Base-by-base conservation (phyloP, 2,113 vertebrate genomes). In the Eptatretus burgeri region DNA sequence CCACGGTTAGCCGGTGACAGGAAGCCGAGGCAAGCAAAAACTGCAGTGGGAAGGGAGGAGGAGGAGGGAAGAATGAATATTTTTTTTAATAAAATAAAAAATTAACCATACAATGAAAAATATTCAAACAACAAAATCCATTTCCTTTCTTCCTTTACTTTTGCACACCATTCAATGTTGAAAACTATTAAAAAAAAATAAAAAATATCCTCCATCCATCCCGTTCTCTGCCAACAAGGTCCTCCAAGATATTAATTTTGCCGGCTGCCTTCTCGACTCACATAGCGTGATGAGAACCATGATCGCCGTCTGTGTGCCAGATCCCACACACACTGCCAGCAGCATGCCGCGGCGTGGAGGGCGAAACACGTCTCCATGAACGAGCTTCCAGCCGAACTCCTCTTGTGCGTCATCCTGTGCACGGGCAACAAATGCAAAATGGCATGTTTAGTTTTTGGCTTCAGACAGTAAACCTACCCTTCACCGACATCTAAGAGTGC, bases 341-440 rank as follows among this genome's bases (percentile, higher is more conserved):
- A 66, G 62, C 65, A 66, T 66, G 51, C 65, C 65, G 11, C 63
- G 62, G 60, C 65, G 62, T 14, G 65, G 65, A 13, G 65, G 65
- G 18, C 65, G 19, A 51, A 66, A 66, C 14, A 66, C 62, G 49
- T 66, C 65, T 1, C 65, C 65, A 18, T 66, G 65, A 18, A 66
- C 65, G 13, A 66, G 50, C 62, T 66, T 66, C 65, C 65, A 66
- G 63, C 65, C 65, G 63, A 66, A 66, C 10, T 66, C 65, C 62
- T 66, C 65, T 41, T 66, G 65, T 4, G 65, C 65, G 49, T 66
- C 65, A n/a, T 66, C 65, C 65, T 66, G 14, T n/a, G 49, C 12
- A 66, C 18, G 63, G 13, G 12, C 49, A 49, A 12, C n/a, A n/a
- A 50, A 27, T 2, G 14, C 18, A 5, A 14, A 51, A 16, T 11